These are phyloP conservation scores for Eulemur rufifrons DNA, from an alignment of 2,113 vertebrate genomes.

Conservation along the genomic window DNA sequence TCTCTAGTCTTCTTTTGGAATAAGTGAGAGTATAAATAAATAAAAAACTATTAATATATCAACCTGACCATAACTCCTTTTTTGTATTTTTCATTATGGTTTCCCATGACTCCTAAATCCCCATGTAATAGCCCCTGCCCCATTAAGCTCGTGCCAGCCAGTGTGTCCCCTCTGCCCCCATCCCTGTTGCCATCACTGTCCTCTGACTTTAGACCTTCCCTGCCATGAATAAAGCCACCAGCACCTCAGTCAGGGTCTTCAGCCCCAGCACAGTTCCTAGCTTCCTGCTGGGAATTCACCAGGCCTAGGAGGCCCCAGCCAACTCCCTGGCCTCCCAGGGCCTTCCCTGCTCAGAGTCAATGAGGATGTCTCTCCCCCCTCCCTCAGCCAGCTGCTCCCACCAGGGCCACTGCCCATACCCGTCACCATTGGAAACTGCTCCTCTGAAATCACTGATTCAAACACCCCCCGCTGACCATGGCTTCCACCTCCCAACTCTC, in stretches of 20 bases:
- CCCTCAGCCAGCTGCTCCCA: neutral
- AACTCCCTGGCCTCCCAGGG: neutral
- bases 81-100: neutral
- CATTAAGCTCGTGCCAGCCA: neutral
- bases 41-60: neutral
- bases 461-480: neutral
- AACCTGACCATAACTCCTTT: neutral
- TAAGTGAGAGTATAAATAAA: neutral
- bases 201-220: neutral
- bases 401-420: neutral
- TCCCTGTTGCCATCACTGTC: too few species aligned
- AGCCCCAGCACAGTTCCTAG: neutral
- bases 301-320: too few species aligned
- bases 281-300: neutral
- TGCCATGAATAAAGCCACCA: neutral
- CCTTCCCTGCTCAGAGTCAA: neutral
- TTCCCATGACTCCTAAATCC: neutral
- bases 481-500: neutral
- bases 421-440: rapidly evolving
- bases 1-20: neutral
- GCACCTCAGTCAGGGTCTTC: neutral
- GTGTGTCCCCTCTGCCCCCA: neutral
- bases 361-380: neutral
- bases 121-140: neutral
- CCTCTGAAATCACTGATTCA: neutral